Conservation (phyloP, 2,888 invertebrate species). For the Trimorus sp. region DNA sequence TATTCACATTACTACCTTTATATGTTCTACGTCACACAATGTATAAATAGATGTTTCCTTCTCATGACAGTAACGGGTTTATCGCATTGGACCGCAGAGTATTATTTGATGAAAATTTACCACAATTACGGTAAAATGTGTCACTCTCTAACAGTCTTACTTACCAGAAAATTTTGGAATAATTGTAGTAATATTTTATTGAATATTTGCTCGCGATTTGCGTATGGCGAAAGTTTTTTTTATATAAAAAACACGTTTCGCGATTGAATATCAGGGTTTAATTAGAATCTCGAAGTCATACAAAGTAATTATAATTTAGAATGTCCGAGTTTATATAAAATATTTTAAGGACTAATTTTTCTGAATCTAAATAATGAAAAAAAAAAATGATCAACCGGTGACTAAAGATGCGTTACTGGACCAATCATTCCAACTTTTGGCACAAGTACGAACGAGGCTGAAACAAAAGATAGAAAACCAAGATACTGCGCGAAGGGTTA, state of each 20-base stretch:
- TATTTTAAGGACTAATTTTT: too few relatives aligned
- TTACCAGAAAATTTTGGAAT: too few relatives aligned
- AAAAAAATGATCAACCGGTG: too few relatives aligned
- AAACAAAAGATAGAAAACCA: slow-evolving; percentile 15
- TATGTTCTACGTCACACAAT: slow-evolving; percentile 39
- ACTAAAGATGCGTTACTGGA: slow-evolving; percentile 6
- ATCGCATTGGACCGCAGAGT: not conserved
- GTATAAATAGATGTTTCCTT: slow-evolving; percentile 19
- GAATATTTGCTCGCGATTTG: too few relatives aligned
- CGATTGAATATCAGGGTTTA: too few relatives aligned
- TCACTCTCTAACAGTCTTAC: too few relatives aligned
- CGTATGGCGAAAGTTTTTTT: too few relatives aligned
- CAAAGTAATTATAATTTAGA: too few relatives aligned
- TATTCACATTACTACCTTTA: slow-evolving; percentile 20
- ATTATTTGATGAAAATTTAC: not conserved
- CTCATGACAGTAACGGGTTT: not conserved
- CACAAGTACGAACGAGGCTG: slow-evolving; percentile 1
- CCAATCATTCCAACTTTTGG: slow-evolving; percentile 42
- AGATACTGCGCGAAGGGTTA: slow-evolving; percentile 23
- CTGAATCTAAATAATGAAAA: not conserved
- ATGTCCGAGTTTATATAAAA: not conserved
- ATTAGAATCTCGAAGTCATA: too few relatives aligned
- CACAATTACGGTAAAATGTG: too few relatives aligned
- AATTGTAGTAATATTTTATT: too few relatives aligned
- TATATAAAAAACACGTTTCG: too few relatives aligned